Percentiles rank a stretch among this genome's conserved stretches.
These are phyloP conservation scores for Hipposideros larvatus DNA, from an alignment of 2,797 vertebrate genomes.

Conservation along the genomic window DNA sequence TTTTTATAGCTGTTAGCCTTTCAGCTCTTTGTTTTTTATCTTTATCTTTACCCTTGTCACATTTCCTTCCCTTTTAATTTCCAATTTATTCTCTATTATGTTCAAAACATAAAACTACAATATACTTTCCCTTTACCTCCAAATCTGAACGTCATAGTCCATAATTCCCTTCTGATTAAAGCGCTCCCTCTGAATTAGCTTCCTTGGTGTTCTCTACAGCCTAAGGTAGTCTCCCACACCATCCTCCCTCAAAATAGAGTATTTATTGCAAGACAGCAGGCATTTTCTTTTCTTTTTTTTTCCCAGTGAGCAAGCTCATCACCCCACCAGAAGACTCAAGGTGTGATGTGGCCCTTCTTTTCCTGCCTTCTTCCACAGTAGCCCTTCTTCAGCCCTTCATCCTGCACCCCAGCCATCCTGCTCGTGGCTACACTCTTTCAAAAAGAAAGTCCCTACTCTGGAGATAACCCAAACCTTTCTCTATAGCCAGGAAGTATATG, in stretches of 20 bases:
- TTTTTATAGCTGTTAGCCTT: not conserved
- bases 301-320: not conserved
- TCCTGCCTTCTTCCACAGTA: not conserved
- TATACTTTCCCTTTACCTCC: not conserved
- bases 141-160: not conserved
- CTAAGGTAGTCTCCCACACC: not conserved
- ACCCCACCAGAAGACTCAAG: not conserved
- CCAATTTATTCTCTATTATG: not conserved
- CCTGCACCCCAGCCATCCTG: not conserved
- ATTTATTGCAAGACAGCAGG: not conserved
- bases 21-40: not conserved
- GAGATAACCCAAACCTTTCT: not conserved
- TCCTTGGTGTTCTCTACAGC: not conserved
- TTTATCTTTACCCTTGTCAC: not conserved
- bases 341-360: rapidly evolving
- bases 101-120: not conserved
- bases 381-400: not conserved
- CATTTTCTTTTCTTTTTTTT: not conserved
- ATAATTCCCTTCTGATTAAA: not conserved
- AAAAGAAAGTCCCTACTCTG: not conserved
- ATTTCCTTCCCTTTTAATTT: not conserved
- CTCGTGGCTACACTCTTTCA: not conserved
- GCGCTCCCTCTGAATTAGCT: not conserved
- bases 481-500: not conserved
- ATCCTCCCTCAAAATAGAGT: not conserved